phyloP scores from a whole-genome alignment of 2,113 vertebrate species.

The Jaculus jaculus region DNA sequence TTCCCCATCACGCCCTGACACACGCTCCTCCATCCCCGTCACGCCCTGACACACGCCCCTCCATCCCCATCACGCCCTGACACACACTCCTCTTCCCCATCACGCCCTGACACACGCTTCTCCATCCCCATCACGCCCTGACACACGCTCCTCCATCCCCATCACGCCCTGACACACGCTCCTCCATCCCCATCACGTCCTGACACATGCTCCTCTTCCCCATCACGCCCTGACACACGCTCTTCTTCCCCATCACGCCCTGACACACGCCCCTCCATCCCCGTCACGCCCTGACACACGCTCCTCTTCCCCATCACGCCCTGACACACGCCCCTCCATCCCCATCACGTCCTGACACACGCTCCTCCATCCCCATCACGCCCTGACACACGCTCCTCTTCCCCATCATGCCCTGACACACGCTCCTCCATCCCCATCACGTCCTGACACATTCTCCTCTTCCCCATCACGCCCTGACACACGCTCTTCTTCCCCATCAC shows the following conservation, averaged over 20 bases:
- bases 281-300: constrained; percentile 64
- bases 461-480: constrained; percentile 68
- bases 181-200: too few relatives aligned
- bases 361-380: constrained; percentile 70
- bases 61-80: too few relatives aligned
- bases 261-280: too few relatives aligned
- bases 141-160: constrained; percentile 72
- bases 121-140: too few relatives aligned
- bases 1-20: too few relatives aligned
- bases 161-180: constrained; percentile 42
- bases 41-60: too few relatives aligned
- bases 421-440: too few relatives aligned
- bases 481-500: constrained; percentile 71
- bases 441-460: constrained; percentile 69
- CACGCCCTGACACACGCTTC: too few relatives aligned
- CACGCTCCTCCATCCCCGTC: constrained; percentile 73
- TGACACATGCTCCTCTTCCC: constrained; percentile 72
- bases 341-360: constrained; percentile 65
- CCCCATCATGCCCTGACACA: constrained; percentile 58
- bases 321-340: too few relatives aligned
- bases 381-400: constrained; percentile 70
- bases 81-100: constrained; percentile 72
- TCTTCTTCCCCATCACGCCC: constrained; percentile 68
- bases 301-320: constrained; percentile 69
- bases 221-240: constrained; percentile 64